Percentiles rank a stretch among this genome's conserved stretches.
Conservation (phyloP, 2,888 invertebrate species). For the Eupithecia exiguata region DNA sequence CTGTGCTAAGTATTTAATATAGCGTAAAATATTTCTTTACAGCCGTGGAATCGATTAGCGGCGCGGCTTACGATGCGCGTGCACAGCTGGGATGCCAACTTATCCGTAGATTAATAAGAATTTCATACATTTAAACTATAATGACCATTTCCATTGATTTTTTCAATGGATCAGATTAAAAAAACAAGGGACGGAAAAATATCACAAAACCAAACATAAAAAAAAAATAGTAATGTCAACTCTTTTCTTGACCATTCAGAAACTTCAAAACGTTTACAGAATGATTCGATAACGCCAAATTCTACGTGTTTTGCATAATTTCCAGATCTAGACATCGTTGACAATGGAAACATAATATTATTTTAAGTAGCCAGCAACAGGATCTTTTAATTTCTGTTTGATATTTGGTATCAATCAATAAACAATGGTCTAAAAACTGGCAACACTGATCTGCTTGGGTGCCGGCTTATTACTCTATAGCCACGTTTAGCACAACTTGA, state of each 20-base stretch:
- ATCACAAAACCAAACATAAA: too few species aligned
- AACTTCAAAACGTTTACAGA: too few species aligned
- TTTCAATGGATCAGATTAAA: neutral
- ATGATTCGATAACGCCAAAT: too few species aligned
- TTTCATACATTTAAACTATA: neutral
- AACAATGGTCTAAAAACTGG: slow-evolving; percentile 7
- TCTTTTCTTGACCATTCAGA: too few species aligned
- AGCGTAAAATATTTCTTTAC: slow-evolving; percentile 64
- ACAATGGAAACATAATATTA: neutral
- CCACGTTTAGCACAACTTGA: slow-evolving; percentile 35
- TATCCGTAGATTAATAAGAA: neutral
- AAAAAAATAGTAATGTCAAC: too few species aligned
- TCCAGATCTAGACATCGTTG: too few species aligned
- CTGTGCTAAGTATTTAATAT: slow-evolving; percentile 51
- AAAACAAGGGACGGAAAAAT: too few species aligned
- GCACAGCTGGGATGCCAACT: slow-evolving; percentile 47
- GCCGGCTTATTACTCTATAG: slow-evolving; percentile 34
- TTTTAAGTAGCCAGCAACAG: neutral
- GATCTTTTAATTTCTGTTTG: neutral
- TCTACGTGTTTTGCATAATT: too few species aligned
- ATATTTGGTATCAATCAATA: too few species aligned
- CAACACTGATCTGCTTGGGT: slow-evolving; percentile 21
- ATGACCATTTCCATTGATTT: neutral
- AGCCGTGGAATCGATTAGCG: slow-evolving; percentile 64
- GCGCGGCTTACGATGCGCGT: slow-evolving; percentile 58